Evolutionary conservation across 2,888 invertebrate genomes (phyloP).

Genomic region (Leucoma salicis): DNA sequence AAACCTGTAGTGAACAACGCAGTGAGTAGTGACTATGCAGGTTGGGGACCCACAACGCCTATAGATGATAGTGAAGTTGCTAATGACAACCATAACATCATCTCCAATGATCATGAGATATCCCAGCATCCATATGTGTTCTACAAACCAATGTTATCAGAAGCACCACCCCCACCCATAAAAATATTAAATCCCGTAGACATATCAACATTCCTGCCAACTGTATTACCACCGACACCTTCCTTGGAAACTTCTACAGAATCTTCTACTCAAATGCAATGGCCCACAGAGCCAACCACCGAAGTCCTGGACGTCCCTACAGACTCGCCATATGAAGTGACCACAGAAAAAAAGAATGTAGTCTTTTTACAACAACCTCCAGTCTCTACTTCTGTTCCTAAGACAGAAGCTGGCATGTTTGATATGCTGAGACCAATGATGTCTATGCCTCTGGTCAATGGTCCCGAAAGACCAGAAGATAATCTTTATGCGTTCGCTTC

Average conservation of each 20-base stretch:
- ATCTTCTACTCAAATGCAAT: conserved; percentile 32
- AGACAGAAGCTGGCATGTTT: conserved; percentile 42
- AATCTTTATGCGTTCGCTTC: conserved; percentile 71
- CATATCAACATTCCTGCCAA: conserved; percentile 57
- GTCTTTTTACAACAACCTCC: conserved; percentile 40
- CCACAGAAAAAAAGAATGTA: conserved; percentile 44
- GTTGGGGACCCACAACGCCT: conserved; percentile 76
- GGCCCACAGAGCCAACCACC: conserved; percentile 44
- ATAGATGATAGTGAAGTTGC: conserved; percentile 48
- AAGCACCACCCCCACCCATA: conserved; percentile 54
- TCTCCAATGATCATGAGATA: conserved; percentile 54
- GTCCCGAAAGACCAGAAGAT: conserved; percentile 66
- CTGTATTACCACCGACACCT: conserved; percentile 50
- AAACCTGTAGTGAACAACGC: conserved; percentile 47
- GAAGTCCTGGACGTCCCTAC: conserved; percentile 34
- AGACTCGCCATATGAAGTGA: conserved; percentile 47
- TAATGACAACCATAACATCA: conserved; percentile 69
- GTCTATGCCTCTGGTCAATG: conserved; percentile 70
- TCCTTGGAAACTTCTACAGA: conserved; percentile 26
- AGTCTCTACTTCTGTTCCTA: conserved; percentile 35
- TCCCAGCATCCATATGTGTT: conserved; percentile 58
- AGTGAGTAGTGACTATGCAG: conserved; percentile 73
- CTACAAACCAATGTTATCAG: conserved; percentile 65
- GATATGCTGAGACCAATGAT: conserved; percentile 74
- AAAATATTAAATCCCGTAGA: conserved; percentile 43